These are phyloP conservation scores for Tetramorium simillimum DNA, from an alignment of 1,140 invertebrate species.

Conservation along the genomic window DNA sequence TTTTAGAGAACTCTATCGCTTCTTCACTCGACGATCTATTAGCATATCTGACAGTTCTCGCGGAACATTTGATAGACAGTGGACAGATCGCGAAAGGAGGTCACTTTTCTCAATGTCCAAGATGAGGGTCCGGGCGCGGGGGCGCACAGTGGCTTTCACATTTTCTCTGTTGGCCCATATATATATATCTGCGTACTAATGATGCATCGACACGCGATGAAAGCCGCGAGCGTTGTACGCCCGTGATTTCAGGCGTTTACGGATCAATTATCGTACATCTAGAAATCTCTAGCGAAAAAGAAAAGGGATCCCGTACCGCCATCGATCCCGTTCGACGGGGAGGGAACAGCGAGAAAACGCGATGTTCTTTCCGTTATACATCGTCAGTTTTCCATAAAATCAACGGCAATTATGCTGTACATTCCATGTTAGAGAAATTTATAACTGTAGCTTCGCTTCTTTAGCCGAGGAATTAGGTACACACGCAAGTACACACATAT, in stretches of 20 bases:
- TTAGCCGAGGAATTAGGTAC: not conserved
- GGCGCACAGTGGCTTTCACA: constrained; percentile 74
- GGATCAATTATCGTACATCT: constrained; percentile 28
- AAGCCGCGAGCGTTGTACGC: constrained; percentile 9
- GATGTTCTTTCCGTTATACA: not conserved
- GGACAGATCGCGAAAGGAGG: constrained; percentile 69
- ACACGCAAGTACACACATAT: not conserved
- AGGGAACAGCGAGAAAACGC: not conserved
- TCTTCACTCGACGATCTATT: not conserved
- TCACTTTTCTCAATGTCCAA: constrained; percentile 71
- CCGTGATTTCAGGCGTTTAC: constrained; percentile 9
- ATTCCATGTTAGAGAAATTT: constrained; percentile 24
- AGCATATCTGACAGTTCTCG: not conserved
- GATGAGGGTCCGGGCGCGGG: constrained; percentile 42
- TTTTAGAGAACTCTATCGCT: not conserved
- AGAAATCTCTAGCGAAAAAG: not conserved
- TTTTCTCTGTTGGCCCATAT: constrained; percentile 71
- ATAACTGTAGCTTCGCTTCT: not conserved
- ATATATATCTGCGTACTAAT: constrained; percentile 13
- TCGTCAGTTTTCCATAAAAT: not conserved
- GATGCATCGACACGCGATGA: constrained; percentile 44
- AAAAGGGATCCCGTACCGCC: not conserved
- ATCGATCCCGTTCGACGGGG: not conserved
- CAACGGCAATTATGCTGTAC: not conserved
- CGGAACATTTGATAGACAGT: constrained; percentile 6